A percentile compares a stretch with the other conserved stretches of the same genome.
Evolutionary conservation across 2,888 invertebrate genomes (phyloP).

Genomic region (Teleiodes luculella): DNA sequence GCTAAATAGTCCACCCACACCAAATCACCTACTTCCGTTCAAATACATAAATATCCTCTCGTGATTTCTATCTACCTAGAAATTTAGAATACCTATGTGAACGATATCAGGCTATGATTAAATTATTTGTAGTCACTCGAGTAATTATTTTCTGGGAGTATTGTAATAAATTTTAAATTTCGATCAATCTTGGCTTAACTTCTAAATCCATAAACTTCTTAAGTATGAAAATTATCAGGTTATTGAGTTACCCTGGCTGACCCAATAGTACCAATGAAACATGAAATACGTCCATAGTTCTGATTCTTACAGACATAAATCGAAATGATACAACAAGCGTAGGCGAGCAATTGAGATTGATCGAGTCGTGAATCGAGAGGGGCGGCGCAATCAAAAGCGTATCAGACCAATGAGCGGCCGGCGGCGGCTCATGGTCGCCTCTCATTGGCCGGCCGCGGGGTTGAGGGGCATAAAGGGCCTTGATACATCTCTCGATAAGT

Average conservation of each 20-base stretch:
- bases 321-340: slow-evolving; percentile 9
- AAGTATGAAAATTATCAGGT: too few relatives aligned
- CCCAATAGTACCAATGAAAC: background rate
- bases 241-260: background rate
- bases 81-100: too few relatives aligned
- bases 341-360: slow-evolving; percentile 71
- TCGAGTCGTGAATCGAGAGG: slow-evolving; percentile 69
- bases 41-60: too few relatives aligned
- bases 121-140: too few relatives aligned
- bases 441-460: slow-evolving; percentile 64
- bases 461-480: slow-evolving; percentile 66
- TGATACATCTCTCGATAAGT: slow-evolving; percentile 73
- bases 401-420: slow-evolving; percentile 67
- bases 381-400: slow-evolving; percentile 76
- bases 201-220: too few relatives aligned
- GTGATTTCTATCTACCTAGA: too few relatives aligned
- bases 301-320: slow-evolving; percentile 18
- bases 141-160: too few relatives aligned
- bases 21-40: too few relatives aligned
- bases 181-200: too few relatives aligned
- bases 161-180: too few relatives aligned
- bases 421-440: slow-evolving; percentile 40
- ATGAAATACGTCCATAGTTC: background rate
- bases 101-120: too few relatives aligned
- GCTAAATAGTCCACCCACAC: too few relatives aligned